Evolutionary conservation across 2,113 vertebrate species (phyloP).

Genomic region (Mustelus asterias): DNA sequence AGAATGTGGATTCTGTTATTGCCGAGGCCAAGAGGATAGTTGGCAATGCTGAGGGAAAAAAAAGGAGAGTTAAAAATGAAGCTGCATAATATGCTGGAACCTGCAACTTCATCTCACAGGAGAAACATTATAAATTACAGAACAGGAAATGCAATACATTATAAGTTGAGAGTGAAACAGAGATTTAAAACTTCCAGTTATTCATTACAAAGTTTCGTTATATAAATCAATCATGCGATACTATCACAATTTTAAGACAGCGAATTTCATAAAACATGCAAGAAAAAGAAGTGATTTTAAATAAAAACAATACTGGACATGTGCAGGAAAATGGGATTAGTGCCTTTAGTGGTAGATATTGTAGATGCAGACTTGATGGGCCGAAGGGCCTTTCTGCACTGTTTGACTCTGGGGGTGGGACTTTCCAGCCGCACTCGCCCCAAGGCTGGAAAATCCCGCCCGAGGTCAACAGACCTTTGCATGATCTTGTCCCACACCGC

Average conservation of each 20-base stretch:
- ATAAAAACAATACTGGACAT: background rate
- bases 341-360: no score
- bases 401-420: no score
- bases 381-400: no score
- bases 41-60: constrained; percentile 61
- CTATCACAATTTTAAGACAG: background rate
- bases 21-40: constrained; percentile 80
- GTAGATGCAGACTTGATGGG: no score
- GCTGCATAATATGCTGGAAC: background rate
- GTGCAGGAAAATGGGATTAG: no score
- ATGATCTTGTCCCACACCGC: no score
- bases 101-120: background rate
- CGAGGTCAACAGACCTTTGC: no score
- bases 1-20: constrained; percentile 72
- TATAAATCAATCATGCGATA: background rate
- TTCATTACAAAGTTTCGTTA: background rate
- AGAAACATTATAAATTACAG: background rate
- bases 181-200: background rate
- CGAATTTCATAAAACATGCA: background rate
- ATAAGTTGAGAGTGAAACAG: background rate
- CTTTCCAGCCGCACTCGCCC: no score
- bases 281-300: background rate
- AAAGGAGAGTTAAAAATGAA: background rate
- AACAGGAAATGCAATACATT: background rate
- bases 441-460: no score